Evolutionary conservation across 2,113 vertebrate genomes (phyloP), one percentile per base, ranked within the genome.

Genomic region (Indicator maculatus): DNA sequence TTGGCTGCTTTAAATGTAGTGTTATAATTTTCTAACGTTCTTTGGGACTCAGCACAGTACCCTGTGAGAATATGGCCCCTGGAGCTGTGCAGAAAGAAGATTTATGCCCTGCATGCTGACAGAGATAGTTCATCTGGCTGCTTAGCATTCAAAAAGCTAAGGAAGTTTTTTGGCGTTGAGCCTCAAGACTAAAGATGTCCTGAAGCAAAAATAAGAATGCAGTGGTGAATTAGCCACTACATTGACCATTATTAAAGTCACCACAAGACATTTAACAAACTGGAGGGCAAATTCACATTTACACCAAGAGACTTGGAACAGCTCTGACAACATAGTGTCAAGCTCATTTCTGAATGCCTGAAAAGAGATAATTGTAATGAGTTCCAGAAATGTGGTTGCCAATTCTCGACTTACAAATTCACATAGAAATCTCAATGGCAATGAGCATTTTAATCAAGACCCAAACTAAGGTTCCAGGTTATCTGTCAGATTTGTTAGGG

Each of bases 231-330:
- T 96, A 95, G 56, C 56, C 75, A 89, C 87, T 94, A 93, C 89
- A 93, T 93, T 92, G 87, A 77, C 89, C 89, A 93, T 96, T 85
- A 87, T 74, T 95, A 95, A 96, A 96, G 85, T 73, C 73, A 56
- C 87, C 92, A 10, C 72, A 80, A 90, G 75, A 73, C 41, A 89
- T 91, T 66, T 87, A 91, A 71, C 11, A 81, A 93, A 89, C 83
- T 89, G 55, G 59, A 92, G 60, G 90, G 89, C 69, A 91, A 91
- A 94, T 83, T 76, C 91, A 76, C 45, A 52, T 89, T 86, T 93
- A 79, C 56, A 85, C 55, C 64, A 67, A 56, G 30, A 77, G 28
- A 47, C 33, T 74, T 76, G 52, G 71, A 95, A 91, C 21, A 91
- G 45, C 67, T 91, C 78, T 89, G 67, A 89, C 66, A 75, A 79